Percentiles rank a stretch among this genome's conserved stretches.
Evolutionary conservation across 2,888 invertebrate species (phyloP).

Genomic region (Synergus itoensis): DNA sequence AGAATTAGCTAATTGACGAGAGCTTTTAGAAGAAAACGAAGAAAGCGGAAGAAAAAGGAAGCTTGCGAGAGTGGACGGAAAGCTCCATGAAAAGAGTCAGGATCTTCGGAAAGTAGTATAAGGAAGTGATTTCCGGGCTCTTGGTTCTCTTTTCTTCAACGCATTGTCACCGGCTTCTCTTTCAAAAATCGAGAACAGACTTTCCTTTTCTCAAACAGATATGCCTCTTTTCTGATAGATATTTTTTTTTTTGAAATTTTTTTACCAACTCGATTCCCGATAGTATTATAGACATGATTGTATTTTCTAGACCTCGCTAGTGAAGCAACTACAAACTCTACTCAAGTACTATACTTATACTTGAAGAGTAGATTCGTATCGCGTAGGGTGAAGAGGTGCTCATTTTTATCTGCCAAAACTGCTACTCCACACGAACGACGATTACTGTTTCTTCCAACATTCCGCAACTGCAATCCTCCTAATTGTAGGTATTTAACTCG

Average conservation of each 20-base stretch:
- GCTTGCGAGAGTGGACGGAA: slow-evolving; percentile 31
- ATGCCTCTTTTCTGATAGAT: background rate
- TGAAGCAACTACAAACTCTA: background rate
- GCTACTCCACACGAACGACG: slow-evolving; percentile 42
- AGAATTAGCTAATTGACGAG: slow-evolving; percentile 73
- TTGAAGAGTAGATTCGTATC: background rate
- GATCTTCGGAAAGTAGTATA: slow-evolving; percentile 1
- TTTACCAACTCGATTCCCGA: background rate
- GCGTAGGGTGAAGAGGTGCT: background rate
- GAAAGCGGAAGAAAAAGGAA: slow-evolving; percentile 39
- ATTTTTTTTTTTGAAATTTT: background rate
- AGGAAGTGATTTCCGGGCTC: slow-evolving; percentile 17
- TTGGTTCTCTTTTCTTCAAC: background rate
- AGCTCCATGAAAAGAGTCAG: slow-evolving; percentile 33
- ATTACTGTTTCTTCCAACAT: slow-evolving; percentile 53
- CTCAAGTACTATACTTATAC: background rate
- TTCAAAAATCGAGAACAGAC: background rate
- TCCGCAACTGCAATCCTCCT: slow-evolving; percentile 52
- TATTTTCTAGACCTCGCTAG: background rate
- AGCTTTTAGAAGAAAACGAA: slow-evolving; percentile 54
- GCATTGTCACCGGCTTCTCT: background rate
- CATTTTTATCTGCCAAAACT: slow-evolving; percentile 45
- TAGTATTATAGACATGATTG: background rate
- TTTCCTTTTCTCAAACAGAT: background rate
- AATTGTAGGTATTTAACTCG: slow-evolving; percentile 59